Evolutionary conservation across 2,113 vertebrate genomes (phyloP).

Genomic region (Varanus salvator): DNA sequence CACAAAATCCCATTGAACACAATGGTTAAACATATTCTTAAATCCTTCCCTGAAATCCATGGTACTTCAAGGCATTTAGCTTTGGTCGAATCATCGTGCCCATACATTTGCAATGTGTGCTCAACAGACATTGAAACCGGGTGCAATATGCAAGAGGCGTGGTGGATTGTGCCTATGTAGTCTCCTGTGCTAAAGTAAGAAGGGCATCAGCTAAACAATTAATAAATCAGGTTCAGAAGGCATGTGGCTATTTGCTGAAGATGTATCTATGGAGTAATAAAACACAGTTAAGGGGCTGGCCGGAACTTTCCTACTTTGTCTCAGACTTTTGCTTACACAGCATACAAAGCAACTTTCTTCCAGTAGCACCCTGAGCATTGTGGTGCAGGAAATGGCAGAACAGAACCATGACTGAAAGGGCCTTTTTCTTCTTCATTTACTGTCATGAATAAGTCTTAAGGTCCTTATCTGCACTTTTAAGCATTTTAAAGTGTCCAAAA

Average conservation of each 20-base stretch:
- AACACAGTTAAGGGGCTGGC: conserved; percentile 28
- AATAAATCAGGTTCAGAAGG: conserved; percentile 34
- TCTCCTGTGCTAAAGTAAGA: conserved; percentile 26
- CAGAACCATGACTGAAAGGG: conserved; percentile 31
- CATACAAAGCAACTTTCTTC: conserved; percentile 58
- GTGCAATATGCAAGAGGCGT: too few species aligned
- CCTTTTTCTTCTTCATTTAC: conserved; percentile 58
- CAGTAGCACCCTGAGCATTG: conserved; percentile 34
- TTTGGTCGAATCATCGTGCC: neutral
- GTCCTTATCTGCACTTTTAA: conserved; percentile 60
- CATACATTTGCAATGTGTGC: neutral
- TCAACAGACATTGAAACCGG: neutral
- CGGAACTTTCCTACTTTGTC: conserved; percentile 41
- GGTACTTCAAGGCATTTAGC: neutral
- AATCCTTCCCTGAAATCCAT: neutral
- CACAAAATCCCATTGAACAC: neutral
- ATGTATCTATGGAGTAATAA: conserved; percentile 40
- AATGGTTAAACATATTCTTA: neutral
- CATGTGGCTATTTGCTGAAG: conserved; percentile 28
- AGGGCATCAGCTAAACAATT: conserved; percentile 29
- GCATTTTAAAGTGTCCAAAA: conserved; percentile 26
- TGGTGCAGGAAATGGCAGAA: conserved; percentile 49
- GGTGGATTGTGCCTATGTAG: neutral
- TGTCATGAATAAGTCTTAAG: conserved; percentile 32
- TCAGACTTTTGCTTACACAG: conserved; percentile 50